Base-by-base conservation (phyloP, 2,888 invertebrate species). In the Spodoptera exigua region DNA sequence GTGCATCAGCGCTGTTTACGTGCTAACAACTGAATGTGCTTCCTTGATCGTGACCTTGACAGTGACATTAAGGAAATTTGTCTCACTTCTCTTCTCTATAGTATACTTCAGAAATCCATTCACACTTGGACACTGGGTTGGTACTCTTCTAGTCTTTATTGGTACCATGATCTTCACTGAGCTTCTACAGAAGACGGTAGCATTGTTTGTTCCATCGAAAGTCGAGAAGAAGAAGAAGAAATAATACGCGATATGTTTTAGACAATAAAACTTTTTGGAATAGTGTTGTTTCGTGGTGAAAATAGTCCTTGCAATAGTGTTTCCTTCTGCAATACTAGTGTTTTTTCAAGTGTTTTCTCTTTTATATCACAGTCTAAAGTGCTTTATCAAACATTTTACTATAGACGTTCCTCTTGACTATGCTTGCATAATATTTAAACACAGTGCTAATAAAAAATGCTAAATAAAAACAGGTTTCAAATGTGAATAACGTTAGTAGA, bases 31-130 rank as follows among this genome's bases (percentile, higher is more conserved):
- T 0, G 98, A 99, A 89, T 99, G 98, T 84, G 96, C 98, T 0
- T 99, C 99, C 0, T 90, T 99, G 43, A 98, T 98, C 0, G 99
- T 99, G 1, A 99, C 99, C 0, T 94, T 99, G 74, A 98, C 99
- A 0, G 97, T 99, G 32, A 99, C 99, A 0, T 90, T 99, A 54
- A 95, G 99, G 48, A 99, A 99, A 91, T 99, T 99, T 85, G 95
- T 98, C 34, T 99, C 99, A 0, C 94, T 99, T 36, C 89, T 99
- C n/a, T 97, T 99, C 85, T 99, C 99, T 0, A 99, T 99, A 75
- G 79, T 98, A 47, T 98, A 99, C 89, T 99, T 99, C 86, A 95
- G 96, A 78, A 99, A 99, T 94, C 97, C 98, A 0, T 99, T 99
- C 84, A 99, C 99, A 0, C 9, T 96, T 0, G 96, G 96, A 44